Evolutionary conservation across 2,888 invertebrate species (phyloP).

Genomic region (Atrina japonica): DNA sequence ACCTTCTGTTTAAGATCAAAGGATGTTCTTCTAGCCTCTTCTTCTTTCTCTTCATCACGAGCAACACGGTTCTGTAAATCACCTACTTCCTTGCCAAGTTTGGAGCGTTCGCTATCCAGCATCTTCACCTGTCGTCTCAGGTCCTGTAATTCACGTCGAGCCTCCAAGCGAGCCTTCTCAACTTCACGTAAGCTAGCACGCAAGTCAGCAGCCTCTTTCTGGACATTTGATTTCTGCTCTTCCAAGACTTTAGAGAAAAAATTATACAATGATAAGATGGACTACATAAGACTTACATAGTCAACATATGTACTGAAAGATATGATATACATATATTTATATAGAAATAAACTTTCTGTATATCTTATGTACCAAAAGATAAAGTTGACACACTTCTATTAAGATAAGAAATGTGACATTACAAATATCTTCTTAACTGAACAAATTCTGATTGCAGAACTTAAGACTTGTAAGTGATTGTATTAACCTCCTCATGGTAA

Average conservation of each 20-base stretch:
- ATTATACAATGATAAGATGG: too few species aligned
- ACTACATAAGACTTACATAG: neutral
- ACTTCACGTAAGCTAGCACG: constrained; percentile 87
- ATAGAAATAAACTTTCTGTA: too few species aligned
- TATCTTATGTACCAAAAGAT: too few species aligned
- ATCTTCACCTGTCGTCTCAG: constrained; percentile 80
- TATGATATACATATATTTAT: too few species aligned
- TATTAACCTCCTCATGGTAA: too few species aligned
- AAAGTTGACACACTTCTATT: too few species aligned
- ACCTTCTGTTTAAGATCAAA: constrained; percentile 81
- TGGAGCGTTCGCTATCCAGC: constrained; percentile 79
- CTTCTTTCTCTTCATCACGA: constrained; percentile 81
- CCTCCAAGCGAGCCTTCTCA: constrained; percentile 87
- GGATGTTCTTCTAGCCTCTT: constrained; percentile 78
- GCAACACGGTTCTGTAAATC: constrained; percentile 79
- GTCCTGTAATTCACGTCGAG: constrained; percentile 86
- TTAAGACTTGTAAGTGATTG: too few species aligned
- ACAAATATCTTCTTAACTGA: too few species aligned
- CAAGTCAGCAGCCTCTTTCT: constrained; percentile 89
- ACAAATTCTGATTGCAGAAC: too few species aligned
- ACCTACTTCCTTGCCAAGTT: constrained; percentile 79
- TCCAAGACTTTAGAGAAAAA: constrained; percentile 86
- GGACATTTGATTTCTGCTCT: constrained; percentile 88
- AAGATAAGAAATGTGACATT: too few species aligned
- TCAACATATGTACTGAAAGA: too few species aligned